Conservation (phyloP, 2,888 invertebrate genomes). For the Pardosa pseudoannulata region DNA sequence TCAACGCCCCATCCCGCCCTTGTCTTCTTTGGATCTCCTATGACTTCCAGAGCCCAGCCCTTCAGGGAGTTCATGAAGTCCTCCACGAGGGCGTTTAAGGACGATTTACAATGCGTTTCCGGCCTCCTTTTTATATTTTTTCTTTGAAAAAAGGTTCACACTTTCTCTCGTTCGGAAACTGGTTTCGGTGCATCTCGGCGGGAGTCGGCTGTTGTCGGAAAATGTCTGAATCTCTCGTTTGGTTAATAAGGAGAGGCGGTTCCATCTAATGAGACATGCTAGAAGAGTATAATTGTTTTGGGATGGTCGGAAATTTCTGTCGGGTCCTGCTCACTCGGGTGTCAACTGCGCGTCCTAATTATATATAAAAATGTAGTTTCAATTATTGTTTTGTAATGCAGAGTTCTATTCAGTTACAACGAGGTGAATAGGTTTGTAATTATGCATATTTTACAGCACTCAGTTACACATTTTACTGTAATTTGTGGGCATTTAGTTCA, state of each 20-base stretch:
- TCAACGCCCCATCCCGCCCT: constrained; percentile 33
- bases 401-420: too few species aligned
- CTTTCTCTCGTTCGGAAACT: constrained; percentile 28
- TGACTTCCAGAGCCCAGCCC: constrained; percentile 22
- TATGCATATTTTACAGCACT: too few species aligned
- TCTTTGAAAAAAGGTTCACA: constrained; percentile 20
- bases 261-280: constrained; percentile 1
- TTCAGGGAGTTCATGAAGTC: constrained; percentile 57
- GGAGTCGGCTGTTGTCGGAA: constrained; percentile 22
- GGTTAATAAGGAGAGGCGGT: background rate
- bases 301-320: background rate
- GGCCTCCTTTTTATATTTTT: constrained; percentile 34
- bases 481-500: too few species aligned
- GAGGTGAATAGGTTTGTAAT: too few species aligned
- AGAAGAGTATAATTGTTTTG: background rate
- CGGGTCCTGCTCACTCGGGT: background rate
- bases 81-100: constrained; percentile 27
- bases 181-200: constrained; percentile 12
- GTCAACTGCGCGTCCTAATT: background rate
- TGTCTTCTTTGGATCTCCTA: background rate
- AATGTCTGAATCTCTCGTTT: background rate
- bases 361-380: background rate
- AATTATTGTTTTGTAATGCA: too few species aligned
- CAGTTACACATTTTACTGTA: too few species aligned
- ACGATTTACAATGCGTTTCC: constrained; percentile 56